Evolutionary conservation across 2,113 vertebrate species (phyloP), one percentile per base, ranked within the genome.

Genomic region (Albula goreensis): DNA sequence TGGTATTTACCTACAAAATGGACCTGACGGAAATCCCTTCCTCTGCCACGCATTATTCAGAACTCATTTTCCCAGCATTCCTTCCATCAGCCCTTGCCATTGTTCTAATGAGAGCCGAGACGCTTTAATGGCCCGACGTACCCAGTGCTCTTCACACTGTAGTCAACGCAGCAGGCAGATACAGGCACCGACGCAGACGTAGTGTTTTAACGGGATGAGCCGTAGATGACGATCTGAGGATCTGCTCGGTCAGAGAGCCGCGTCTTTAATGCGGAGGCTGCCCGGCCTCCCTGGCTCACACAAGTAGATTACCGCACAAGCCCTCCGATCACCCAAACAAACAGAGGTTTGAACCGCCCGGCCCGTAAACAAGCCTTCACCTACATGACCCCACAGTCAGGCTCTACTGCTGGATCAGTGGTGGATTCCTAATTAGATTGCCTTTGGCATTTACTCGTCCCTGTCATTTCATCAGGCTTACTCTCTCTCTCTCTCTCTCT

Each of bases 401-500:
- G 6, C 53, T 56, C 31, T 41, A 1, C 31, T 41, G 31, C 31
- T 41, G 31, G 31, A 41, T 41, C 53, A 56, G 6, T 12, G 12
- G 53, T 12, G 53, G 53, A 12, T 56, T 12, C 53, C 53, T 56
- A 56, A 56, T 56, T 56, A 56, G 53, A 56, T 56, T 56, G 53
- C 53, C 53, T 9, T 56, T 41, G 53, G 53, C 6, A 12, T 56
- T 56, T 56, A 7, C 53, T 56, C 6, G 12, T 56, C 53, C 53
- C 53, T 56, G 53, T 56, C 53, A 56, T 56, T 56, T 56, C 53
- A 56, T 49, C 31, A n/a, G 50, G 5, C 77, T 53, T 17, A 52
- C 74, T 41, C 70, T 85, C 74, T 78, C 70, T 56, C 66, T 83
- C 82, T 83, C 57, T 66, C 82, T 78, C 70, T 53, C 50, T 78